These are phyloP conservation scores for Cyanistes caeruleus DNA, from an alignment of 2,113 vertebrate genomes.

Conservation along the genomic window DNA sequence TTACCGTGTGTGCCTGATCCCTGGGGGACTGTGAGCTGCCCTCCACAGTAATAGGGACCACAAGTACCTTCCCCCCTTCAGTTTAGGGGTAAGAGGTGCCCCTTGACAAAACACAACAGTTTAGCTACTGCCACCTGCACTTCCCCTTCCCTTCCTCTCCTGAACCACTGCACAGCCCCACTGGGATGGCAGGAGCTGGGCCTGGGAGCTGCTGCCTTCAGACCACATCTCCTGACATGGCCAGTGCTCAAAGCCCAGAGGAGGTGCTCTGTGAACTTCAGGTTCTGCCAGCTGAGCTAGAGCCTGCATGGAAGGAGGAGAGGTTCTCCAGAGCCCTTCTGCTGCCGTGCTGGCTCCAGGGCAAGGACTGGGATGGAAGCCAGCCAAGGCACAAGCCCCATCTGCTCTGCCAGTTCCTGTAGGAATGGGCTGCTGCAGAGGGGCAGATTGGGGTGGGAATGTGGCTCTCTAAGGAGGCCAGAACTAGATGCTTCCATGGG, in stretches of 20 bases:
- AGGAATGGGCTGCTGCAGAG: background rate
- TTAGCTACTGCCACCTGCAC: slow-evolving; percentile 36
- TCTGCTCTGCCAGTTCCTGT: background rate
- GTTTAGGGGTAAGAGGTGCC: background rate
- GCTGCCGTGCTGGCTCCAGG: background rate
- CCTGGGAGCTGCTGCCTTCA: background rate
- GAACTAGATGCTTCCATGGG: background rate
- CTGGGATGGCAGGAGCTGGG: background rate
- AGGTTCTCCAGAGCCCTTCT: slow-evolving; percentile 8
- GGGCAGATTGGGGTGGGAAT: background rate
- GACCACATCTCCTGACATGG: background rate
- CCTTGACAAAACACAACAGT: background rate
- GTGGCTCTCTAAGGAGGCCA: background rate
- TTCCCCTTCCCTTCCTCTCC: background rate
- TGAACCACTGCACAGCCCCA: background rate
- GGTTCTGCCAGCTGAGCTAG: background rate
- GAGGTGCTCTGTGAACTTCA: background rate
- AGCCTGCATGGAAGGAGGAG: slow-evolving; percentile 10
- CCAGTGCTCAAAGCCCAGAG: background rate
- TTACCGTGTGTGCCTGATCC: slow-evolving; percentile 66
- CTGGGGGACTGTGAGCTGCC: slow-evolving; percentile 42
- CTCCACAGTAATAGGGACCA: background rate
- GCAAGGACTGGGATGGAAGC: background rate
- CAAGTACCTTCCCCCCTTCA: background rate
- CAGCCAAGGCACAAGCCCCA: background rate